Evolutionary conservation across 2,113 vertebrate species (phyloP).

Genomic region (Chaetodon auriga): DNA sequence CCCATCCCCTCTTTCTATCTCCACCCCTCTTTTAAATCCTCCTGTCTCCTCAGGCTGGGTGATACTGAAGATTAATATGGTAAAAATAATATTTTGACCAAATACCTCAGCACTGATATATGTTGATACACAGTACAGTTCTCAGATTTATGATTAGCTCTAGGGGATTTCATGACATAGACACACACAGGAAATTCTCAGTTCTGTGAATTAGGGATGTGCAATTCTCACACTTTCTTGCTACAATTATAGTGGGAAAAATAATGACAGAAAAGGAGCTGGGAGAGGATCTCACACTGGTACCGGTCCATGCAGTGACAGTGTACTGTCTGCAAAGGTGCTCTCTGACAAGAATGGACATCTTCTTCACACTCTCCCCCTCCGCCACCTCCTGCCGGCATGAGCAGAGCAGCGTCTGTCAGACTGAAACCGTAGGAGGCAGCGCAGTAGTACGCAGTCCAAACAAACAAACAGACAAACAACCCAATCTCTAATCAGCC

Average conservation of each 20-base stretch:
- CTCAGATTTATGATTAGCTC: not conserved
- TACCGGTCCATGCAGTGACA: not conserved
- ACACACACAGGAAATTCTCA: not conserved
- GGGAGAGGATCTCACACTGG: not conserved
- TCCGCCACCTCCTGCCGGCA: not conserved
- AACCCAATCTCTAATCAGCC: conserved; percentile 28
- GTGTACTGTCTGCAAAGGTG: not conserved
- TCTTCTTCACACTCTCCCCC: not conserved
- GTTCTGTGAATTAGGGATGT: not conserved
- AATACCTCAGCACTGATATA: not conserved
- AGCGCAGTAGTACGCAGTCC: not conserved
- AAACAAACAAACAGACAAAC: conserved; percentile 44
- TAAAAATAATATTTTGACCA: not conserved
- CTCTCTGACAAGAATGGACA: not conserved
- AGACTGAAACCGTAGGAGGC: not conserved
- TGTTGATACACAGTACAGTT: not conserved
- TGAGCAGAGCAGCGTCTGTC: not conserved
- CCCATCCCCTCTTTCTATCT: not conserved
- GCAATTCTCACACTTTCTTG: not conserved
- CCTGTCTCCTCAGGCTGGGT: not conserved
- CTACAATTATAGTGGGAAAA: not conserved
- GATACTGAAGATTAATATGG: not conserved
- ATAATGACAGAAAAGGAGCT: not conserved
- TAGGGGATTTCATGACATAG: not conserved
- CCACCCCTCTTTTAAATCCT: not conserved